Evolutionary conservation across 64 coral and sea anemone species (phyloP).

Genomic region (Porites lutea): DNA sequence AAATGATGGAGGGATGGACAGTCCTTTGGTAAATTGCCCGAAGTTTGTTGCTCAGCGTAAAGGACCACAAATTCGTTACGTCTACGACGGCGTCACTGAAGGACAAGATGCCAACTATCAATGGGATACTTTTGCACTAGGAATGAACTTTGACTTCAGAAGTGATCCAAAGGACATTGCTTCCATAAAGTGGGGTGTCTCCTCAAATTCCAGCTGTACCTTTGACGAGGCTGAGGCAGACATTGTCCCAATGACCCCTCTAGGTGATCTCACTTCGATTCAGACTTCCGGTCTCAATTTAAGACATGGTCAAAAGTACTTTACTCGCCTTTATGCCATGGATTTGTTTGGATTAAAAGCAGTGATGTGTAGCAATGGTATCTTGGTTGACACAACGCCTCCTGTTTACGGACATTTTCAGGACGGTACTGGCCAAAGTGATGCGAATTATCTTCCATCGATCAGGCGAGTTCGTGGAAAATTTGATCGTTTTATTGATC

Average conservation of each 20-base stretch:
- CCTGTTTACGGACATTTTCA: conserved; percentile 76
- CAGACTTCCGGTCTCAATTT: conserved; percentile 79
- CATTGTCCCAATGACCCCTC: conserved; percentile 53
- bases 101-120: conserved; percentile 82
- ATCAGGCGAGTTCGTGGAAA: conserved; percentile 81
- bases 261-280: conserved; percentile 84
- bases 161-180: conserved; percentile 45
- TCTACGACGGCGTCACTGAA: conserved; percentile 83
- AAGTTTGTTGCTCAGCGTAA: conserved; percentile 75
- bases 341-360: conserved; percentile 79
- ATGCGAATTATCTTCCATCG: conserved; percentile 84
- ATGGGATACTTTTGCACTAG: conserved; percentile 67
- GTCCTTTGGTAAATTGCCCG: conserved; percentile 74
- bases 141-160: conserved; percentile 79
- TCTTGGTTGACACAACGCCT: conserved; percentile 90
- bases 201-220: conserved; percentile 69
- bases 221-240: conserved; percentile 81
- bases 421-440: conserved; percentile 72
- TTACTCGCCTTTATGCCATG: conserved; percentile 73
- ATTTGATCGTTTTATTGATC: conserved; percentile 72
- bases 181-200: conserved; percentile 88
- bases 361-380: conserved; percentile 94
- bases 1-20: conserved; percentile 90
- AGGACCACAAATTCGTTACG: conserved; percentile 79
- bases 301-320: conserved; percentile 86